A percentile compares a stretch with the other conserved stretches of the same genome.
Conservation (phyloP, 1,140 invertebrate species). For the Drosophila fuyamai region DNA sequence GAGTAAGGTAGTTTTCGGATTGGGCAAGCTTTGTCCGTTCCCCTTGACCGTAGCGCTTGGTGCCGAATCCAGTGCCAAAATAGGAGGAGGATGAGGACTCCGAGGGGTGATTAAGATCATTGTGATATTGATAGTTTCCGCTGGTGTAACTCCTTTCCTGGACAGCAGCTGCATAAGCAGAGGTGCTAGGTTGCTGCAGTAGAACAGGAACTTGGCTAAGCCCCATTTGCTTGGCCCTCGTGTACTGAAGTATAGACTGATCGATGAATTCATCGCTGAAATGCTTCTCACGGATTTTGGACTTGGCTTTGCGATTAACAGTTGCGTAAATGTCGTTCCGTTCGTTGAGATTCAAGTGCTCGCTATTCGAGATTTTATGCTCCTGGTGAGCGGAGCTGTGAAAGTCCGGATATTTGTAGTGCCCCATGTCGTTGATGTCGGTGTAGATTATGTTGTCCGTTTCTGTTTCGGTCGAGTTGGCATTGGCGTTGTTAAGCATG, state of each 20-base stretch:
- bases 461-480: constrained; percentile 83
- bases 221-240: constrained; percentile 77
- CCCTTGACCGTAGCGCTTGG: constrained; percentile 59
- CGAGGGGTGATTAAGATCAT: constrained; percentile 81
- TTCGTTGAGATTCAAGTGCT: constrained; percentile 79
- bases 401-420: constrained; percentile 80
- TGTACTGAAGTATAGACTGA: constrained; percentile 78
- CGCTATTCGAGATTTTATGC: constrained; percentile 79
- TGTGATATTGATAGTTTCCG: constrained; percentile 81
- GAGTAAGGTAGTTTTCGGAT: constrained; percentile 80
- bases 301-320: constrained; percentile 83
- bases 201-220: constrained; percentile 38
- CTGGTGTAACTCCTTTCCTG: constrained; percentile 66
- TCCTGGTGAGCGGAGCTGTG: constrained; percentile 62
- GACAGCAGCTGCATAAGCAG: constrained; percentile 67
- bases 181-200: constrained; percentile 66
- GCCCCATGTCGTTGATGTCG: constrained; percentile 82
- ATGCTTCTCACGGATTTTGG: constrained; percentile 80
- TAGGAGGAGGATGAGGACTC: constrained; percentile 82
- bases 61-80: constrained; percentile 79
- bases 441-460: constrained; percentile 84
- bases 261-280: constrained; percentile 84
- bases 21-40: constrained; percentile 71
- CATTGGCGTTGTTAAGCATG: constrained; percentile 83
- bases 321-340: constrained; percentile 84